Evolutionary conservation across 2,888 invertebrate genomes (phyloP), one percentile per base, ranked within the genome.

Genomic region (Lydus trimaculatus): DNA sequence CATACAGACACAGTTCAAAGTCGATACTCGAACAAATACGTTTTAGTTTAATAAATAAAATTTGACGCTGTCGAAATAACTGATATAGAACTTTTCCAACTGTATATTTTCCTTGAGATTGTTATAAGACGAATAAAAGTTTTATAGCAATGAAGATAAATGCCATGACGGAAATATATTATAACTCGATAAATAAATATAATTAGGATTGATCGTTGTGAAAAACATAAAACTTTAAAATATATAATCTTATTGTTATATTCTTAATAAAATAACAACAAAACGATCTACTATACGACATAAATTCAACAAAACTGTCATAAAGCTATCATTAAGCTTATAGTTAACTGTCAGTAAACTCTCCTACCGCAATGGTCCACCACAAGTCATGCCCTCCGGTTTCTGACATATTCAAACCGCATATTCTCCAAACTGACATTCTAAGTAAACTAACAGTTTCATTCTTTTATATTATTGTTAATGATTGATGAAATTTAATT

Each of bases 391-490:
- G 60, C 72, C 68, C 67, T 66, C 69, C 72, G 72, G 69, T 66
- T 73, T 67, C 71, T 73, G 72, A 68, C 72, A 73, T 73, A 75
- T 75, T 74, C 72, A 75, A 70, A 73, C 75, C 72, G 73, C 73
- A 75, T 69, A 72, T 75, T 70, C 72, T 72, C 72, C 69, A 31
- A 48, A 63, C 52, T 73, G 72, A 75, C 72, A 63, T 72, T 68
- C 66, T 67, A 67, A 69, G 72, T 72, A 72, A 72, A 75, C 68
- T 69, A 63, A 69, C 69, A 70, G 65, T 72, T 65, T 67, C 64
- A 63, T 68, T 63, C 70, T 63, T 63, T 66, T 31, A 59, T 60
- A 63, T 52, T 48, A 65, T 61, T 63, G 36, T 61, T 56, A 48
- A 39, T 59, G 31, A 28, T 36, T 36, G 59, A 31, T 60, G 28